A percentile compares a stretch with the other conserved stretches of the same genome.
These are phyloP conservation scores for Luffia ferchaultella DNA, from an alignment of 2,888 invertebrate genomes.

Conservation along the genomic window DNA sequence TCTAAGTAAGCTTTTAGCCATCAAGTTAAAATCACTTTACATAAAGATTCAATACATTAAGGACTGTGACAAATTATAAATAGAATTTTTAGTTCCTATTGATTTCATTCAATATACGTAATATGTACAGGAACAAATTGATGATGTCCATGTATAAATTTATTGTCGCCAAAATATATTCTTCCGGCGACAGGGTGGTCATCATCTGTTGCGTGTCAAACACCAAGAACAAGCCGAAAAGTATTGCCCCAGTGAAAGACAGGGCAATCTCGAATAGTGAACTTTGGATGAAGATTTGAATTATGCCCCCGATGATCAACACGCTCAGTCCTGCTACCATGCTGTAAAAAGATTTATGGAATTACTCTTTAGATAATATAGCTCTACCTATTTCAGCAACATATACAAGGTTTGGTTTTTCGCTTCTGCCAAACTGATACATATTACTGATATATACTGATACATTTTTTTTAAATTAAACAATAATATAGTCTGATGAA, in stretches of 20 bases:
- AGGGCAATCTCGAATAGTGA: slow-evolving; percentile 74
- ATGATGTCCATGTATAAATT: slow-evolving; percentile 88
- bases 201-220: slow-evolving; percentile 88
- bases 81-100: slow-evolving; percentile 47
- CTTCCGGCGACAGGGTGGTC: slow-evolving; percentile 82
- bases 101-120: slow-evolving; percentile 74
- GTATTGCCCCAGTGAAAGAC: slow-evolving; percentile 74
- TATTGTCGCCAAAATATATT: slow-evolving; percentile 87
- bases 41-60: neutral
- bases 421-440: too few species aligned
- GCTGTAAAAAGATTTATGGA: slow-evolving; percentile 38
- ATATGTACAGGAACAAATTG: slow-evolving; percentile 83
- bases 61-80: neutral
- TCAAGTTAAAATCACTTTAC: neutral
- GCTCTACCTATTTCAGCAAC: too few species aligned
- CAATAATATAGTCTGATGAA: too few species aligned
- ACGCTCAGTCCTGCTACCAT: slow-evolving; percentile 72
- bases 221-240: slow-evolving; percentile 85
- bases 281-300: slow-evolving; percentile 80
- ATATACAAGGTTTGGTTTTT: too few species aligned
- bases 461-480: too few species aligned
- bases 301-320: slow-evolving; percentile 74
- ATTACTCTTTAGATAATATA: too few species aligned
- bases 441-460: neutral
- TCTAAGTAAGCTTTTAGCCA: neutral